phyloP scores from a whole-genome alignment of 2,888 invertebrate genomes.

The Arenicola marina region DNA sequence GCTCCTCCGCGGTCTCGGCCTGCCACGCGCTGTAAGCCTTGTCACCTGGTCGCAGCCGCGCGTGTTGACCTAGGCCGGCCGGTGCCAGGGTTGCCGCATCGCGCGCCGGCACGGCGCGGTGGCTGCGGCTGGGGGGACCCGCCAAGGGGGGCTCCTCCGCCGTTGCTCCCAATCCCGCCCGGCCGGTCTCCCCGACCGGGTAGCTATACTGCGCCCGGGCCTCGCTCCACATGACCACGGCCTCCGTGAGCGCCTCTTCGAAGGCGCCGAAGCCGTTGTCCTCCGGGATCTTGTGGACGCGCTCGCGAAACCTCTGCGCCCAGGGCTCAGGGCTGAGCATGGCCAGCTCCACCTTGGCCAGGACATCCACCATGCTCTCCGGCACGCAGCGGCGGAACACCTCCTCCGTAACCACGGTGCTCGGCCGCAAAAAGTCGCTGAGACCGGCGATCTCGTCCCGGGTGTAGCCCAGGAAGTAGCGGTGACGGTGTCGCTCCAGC shows the following conservation, averaged over 20 bases:
- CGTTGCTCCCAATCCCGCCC: neutral
- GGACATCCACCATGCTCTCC: constrained; percentile 28
- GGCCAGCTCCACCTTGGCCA: constrained; percentile 23
- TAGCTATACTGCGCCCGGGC: neutral
- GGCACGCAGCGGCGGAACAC: constrained; percentile 26
- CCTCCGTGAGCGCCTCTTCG: constrained; percentile 29
- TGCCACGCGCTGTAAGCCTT: too few species aligned
- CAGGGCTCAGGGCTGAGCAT: constrained; percentile 17
- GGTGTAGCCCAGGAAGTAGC: constrained; percentile 31
- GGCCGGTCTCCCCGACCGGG: neutral
- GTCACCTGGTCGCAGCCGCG: too few species aligned
- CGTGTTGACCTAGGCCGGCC: too few species aligned
- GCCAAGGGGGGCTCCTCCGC: neutral
- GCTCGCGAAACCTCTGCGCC: constrained; percentile 19
- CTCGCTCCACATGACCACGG: constrained; percentile 26
- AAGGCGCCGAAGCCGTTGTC: constrained; percentile 25
- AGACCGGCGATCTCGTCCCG: constrained; percentile 20
- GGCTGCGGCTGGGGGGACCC: neutral
- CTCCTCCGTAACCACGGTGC: constrained; percentile 28
- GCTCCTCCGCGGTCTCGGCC: too few species aligned
- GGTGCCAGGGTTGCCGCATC: too few species aligned
- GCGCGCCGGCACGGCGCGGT: too few species aligned
- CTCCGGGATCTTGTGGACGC: constrained; percentile 3
- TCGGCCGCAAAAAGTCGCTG: constrained; percentile 25
- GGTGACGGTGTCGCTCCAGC: constrained; percentile 33